Conservation (phyloP, 64 coral and sea anemone species). For the Pocillopora verrucosa region DNA sequence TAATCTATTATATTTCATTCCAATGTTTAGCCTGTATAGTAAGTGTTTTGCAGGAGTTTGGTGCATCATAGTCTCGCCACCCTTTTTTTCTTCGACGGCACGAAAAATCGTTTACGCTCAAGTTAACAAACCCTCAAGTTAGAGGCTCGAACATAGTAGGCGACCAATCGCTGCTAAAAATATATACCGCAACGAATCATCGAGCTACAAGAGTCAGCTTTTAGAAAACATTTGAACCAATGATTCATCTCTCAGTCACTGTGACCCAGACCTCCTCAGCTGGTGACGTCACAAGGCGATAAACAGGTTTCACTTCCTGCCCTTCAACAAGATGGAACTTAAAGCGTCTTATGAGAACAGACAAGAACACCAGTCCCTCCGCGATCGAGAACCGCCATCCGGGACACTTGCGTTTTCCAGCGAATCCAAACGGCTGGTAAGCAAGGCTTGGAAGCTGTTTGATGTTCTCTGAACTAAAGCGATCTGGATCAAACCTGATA, state of each 20-base stretch:
- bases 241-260: slow-evolving; percentile 66
- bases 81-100: too few species aligned
- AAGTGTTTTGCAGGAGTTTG: neutral
- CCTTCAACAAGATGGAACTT: slow-evolving; percentile 86
- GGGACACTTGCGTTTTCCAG: slow-evolving; percentile 92
- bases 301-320: slow-evolving; percentile 78
- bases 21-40: too few species aligned
- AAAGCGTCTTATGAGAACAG: slow-evolving; percentile 79
- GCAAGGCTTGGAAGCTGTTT: slow-evolving; percentile 75
- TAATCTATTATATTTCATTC: too few species aligned
- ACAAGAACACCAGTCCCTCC: slow-evolving; percentile 83
- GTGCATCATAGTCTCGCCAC: neutral
- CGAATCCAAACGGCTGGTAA: slow-evolving; percentile 94
- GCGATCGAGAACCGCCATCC: slow-evolving; percentile 87
- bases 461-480: slow-evolving; percentile 71
- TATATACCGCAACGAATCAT: too few species aligned
- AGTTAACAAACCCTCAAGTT: neutral
- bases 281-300: slow-evolving; percentile 79
- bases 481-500: slow-evolving; percentile 96
- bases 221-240: neutral
- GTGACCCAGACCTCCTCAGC: slow-evolving; percentile 92
- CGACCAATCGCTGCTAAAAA: too few species aligned
- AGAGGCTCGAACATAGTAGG: too few species aligned
- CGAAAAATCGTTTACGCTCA: neutral
- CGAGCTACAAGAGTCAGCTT: too few species aligned